Evolutionary conservation across 1,140 invertebrate genomes (phyloP).

Genomic region (Heliothis subflexa): DNA sequence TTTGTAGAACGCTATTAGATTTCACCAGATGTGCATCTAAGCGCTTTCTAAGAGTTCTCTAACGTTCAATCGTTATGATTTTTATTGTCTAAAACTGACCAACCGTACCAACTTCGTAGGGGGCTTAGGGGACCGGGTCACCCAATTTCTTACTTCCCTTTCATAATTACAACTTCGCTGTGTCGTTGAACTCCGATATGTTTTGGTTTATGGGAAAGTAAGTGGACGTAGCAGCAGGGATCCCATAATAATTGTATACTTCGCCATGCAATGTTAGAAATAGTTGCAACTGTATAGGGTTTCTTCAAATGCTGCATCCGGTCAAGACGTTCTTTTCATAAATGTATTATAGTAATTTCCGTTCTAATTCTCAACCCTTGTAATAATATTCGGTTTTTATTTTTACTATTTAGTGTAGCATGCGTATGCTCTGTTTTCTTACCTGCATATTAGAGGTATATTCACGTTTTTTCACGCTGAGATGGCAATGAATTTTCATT

Average conservation of each 20-base stretch:
- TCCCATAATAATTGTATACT: slow-evolving; percentile 62
- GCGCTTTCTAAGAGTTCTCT: slow-evolving; percentile 57
- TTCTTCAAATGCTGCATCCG: slow-evolving; percentile 51
- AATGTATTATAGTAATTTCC: slow-evolving; percentile 23
- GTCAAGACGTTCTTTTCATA: slow-evolving; percentile 48
- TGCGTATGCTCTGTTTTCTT: neutral
- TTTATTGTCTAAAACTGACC: slow-evolving; percentile 82
- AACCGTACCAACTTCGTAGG: slow-evolving; percentile 69
- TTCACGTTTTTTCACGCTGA: slow-evolving; percentile 1
- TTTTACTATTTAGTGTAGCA: neutral
- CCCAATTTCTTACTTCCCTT: slow-evolving; percentile 77
- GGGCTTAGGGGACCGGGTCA: slow-evolving; percentile 75
- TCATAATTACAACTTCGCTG: slow-evolving; percentile 80
- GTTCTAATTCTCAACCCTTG: slow-evolving; percentile 33
- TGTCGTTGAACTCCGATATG: slow-evolving; percentile 78
- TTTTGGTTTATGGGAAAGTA: slow-evolving; percentile 69
- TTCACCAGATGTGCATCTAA: slow-evolving; percentile 62
- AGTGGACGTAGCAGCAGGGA: slow-evolving; percentile 78
- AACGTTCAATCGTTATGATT: slow-evolving; percentile 63
- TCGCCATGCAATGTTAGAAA: slow-evolving; percentile 56
- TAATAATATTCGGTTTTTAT: neutral
- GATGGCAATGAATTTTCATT: neutral
- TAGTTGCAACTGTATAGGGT: slow-evolving; percentile 65
- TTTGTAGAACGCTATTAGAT: slow-evolving; percentile 33
- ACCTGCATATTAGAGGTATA: neutral